Evolutionary conservation across 1,140 invertebrate species (phyloP), one percentile per base, ranked within the genome.

Genomic region (Macrobrachium rosenbergii): DNA sequence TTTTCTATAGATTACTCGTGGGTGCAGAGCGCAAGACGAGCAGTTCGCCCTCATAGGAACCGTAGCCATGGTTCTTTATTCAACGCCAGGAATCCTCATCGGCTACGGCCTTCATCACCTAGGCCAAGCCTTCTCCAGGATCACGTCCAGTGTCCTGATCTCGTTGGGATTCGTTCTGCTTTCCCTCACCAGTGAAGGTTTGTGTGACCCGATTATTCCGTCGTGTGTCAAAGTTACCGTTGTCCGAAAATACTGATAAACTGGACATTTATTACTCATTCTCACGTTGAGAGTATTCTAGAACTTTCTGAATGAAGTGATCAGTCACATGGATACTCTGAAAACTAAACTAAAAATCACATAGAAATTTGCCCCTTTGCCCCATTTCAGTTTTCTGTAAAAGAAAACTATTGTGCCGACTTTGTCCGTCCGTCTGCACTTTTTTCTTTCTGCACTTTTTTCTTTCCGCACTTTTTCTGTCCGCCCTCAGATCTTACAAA

Each of bases 71-170:
- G 88, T 89, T 59, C 62, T 82, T 17, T 89, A 89, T 28, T 19
- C 82, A n/a, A 75, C 67, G 23, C 88, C 88, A 11, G 84, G 88
- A 1, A 62, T 89, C n/a, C 64, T 86, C 8, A 52, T 89, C 2
- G 88, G 88, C 11, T 89, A 86, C 83, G 17, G 77, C 58, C 88
- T 89, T 1, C 83, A 89, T 60, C 83, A 89, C 79, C 52, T 84
- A 12, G 88, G 88, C 10, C 83, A 86, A 14, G 75, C 80, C 58
- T 76, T 86, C 67, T 82, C 88, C 58, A 43, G 88, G 63, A 23
- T 89, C 10, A 11, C 82, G 17, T 83, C 52, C 10, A 73, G 82
- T 1, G 17, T 64, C 72, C 43, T 84, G 72, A 21, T 84, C 7
- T 77, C 73, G n/a, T 28, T 59, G n/a, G 73, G 82, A 5, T 84